These are phyloP conservation scores for Tringa solitaria DNA, from an alignment of 2,113 vertebrate species.

Conservation along the genomic window DNA sequence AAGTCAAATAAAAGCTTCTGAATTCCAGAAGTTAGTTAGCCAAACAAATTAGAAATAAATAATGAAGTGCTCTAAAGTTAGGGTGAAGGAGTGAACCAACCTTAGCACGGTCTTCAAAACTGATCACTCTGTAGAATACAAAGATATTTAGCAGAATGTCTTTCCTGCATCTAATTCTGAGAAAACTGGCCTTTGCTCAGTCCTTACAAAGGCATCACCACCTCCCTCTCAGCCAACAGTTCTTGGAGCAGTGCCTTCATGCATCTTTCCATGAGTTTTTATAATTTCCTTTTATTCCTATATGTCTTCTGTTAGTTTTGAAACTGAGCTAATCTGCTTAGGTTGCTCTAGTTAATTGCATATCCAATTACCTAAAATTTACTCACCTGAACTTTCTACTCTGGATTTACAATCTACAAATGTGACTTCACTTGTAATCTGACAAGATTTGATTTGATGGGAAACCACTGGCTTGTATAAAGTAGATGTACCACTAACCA, in stretches of 20 bases:
- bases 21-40: background rate
- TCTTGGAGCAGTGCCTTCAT: background rate
- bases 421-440: background rate
- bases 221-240: background rate
- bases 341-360: background rate
- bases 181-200: background rate
- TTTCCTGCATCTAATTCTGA: background rate
- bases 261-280: background rate
- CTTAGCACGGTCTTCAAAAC: background rate
- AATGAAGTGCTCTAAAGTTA: background rate
- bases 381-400: background rate
- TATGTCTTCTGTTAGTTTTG: background rate
- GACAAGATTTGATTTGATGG: background rate
- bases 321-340: background rate
- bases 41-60: background rate
- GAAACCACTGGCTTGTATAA: background rate
- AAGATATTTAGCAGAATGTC: background rate
- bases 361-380: background rate
- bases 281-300: background rate
- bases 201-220: background rate
- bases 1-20: background rate
- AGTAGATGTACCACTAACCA: background rate
- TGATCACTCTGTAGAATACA: rapidly evolving
- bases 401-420: background rate
- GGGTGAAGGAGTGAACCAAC: background rate